Evolutionary conservation across 2,113 vertebrate genomes (phyloP).

Genomic region (Gavialis gangeticus): DNA sequence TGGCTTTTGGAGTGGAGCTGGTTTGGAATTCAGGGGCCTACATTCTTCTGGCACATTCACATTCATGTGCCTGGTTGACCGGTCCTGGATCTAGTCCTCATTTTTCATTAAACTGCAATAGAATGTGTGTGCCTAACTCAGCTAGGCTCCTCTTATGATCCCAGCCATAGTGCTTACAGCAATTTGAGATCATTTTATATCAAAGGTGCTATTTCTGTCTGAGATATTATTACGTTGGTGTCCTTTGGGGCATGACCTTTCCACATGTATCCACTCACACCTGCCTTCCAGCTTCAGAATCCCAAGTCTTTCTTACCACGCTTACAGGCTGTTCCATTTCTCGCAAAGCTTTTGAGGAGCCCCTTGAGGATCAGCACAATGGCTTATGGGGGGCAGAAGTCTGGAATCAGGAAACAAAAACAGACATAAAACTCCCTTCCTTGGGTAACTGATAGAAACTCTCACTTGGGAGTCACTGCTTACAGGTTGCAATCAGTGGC

Average conservation of each 20-base stretch:
- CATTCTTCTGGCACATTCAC: not conserved
- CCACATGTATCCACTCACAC: not conserved
- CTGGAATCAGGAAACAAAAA: not conserved
- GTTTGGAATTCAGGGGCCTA: not conserved
- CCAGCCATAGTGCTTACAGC: not conserved
- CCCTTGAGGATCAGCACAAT: not conserved
- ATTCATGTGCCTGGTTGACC: not conserved
- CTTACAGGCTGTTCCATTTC: not conserved
- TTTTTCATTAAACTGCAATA: not conserved
- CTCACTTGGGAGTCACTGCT: not conserved
- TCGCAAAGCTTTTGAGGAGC: not conserved
- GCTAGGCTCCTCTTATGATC: not conserved
- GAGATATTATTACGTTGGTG: not conserved
- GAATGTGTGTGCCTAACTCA: not conserved
- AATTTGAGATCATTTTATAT: not conserved
- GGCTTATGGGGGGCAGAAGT: not conserved
- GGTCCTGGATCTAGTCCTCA: not conserved
- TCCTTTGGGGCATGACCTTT: not conserved
- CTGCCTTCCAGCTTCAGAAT: not conserved
- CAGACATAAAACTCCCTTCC: not conserved
- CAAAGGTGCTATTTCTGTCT: not conserved
- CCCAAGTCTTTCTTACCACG: rapidly evolving
- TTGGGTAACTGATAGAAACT: not conserved
- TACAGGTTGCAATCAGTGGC: not conserved
- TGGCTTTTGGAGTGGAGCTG: too few species aligned